Percentiles rank a stretch among this genome's conserved stretches.
phyloP scores from a whole-genome alignment of 2,888 invertebrate genomes.

The Drosophila gaucha region DNA sequence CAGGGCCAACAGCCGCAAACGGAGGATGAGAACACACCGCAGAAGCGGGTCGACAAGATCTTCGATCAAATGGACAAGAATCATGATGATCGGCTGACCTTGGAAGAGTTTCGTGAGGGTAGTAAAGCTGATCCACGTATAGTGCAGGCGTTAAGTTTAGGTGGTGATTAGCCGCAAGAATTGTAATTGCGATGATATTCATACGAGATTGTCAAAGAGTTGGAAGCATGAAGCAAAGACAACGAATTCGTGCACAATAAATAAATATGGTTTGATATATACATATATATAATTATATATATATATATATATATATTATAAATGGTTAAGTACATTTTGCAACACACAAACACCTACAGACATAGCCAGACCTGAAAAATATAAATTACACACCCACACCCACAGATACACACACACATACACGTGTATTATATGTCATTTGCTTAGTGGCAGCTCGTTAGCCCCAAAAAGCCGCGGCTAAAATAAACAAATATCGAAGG shows the following conservation, averaged over 20 bases:
- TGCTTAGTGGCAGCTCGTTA: conserved; percentile 45
- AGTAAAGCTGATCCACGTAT: conserved; percentile 99
- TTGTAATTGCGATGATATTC: conserved; percentile 86
- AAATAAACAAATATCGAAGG: conserved; percentile 14
- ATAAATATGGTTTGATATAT: conserved; percentile 37
- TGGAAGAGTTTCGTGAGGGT: conserved; percentile 99
- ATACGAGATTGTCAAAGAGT: conserved; percentile 91
- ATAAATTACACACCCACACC: conserved; percentile 7
- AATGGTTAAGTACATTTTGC: conserved; percentile 27
- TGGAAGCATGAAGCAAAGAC: conserved; percentile 46
- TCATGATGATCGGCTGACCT: conserved; percentile 94
- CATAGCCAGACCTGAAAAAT: too few relatives aligned
- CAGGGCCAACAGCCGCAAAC: conserved; percentile 95
- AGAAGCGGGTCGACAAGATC: conserved; percentile 98
- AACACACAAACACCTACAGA: conserved; percentile 9
- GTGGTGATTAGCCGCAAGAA: conserved; percentile 94
- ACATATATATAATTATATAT: conserved; percentile 4
- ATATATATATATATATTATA: conserved; percentile 1
- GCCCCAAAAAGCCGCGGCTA: too few relatives aligned
- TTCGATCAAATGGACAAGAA: conserved; percentile 99
- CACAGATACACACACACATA: conserved; percentile 15
- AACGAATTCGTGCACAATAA: conserved; percentile 58
- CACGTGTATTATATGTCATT: conserved; percentile 40
- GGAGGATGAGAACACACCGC: conserved; percentile 96
- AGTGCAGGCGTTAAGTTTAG: conserved; percentile 96